Base-by-base conservation (phyloP, 92 coral and sea anemone genomes). In the Isaurus tuberculatus region DNA sequence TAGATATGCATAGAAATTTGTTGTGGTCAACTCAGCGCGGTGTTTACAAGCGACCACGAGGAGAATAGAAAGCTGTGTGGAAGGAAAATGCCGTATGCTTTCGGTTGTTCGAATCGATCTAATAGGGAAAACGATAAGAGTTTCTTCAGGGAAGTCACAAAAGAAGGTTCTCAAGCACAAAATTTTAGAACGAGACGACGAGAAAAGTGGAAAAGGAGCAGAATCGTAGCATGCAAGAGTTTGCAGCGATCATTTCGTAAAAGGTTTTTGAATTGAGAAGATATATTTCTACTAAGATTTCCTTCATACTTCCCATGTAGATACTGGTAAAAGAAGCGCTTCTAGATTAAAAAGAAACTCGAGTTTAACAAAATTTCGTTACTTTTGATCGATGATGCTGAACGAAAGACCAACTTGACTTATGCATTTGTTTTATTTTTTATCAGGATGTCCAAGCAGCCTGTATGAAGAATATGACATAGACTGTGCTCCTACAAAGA, bases 381-480 rank as follows among this genome's bases (percentile, higher is more conserved):
- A 60, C 66, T 60, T 60, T 60, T 60, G 66, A 60, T 60, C 66
- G 31, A 60, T 60, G 66, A 60, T 20, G 30, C 29, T 60, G 66
- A 60, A 17, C 57, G 58, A 11, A 49, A 49, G 58, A 49, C 58
- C 58, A 49, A 49, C 58, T 15, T 49, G 58, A 49, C 58, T 49
- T 0, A 60, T 22, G 66, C 11, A 60, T 60, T 23, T 60, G 66
- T 60, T 60, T 29, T 60, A 60, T 22, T 60, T 60, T 60, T 60
- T 60, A 60, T 60, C 66, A 60, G 30, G 66, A 60, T 60, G 66
- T 60, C 66, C 66, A 60, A 60, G 66, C 66, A 60, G 7, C 66
- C 66, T 60, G 66, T 60, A 60, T 8, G 66, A 49, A 49, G 58
- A 49, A 49, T 11, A 49, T 49, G 58, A 49, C 28, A 22, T 22